phyloP scores from a whole-genome alignment of 2,113 vertebrate genomes.

The Heliornis fulica region DNA sequence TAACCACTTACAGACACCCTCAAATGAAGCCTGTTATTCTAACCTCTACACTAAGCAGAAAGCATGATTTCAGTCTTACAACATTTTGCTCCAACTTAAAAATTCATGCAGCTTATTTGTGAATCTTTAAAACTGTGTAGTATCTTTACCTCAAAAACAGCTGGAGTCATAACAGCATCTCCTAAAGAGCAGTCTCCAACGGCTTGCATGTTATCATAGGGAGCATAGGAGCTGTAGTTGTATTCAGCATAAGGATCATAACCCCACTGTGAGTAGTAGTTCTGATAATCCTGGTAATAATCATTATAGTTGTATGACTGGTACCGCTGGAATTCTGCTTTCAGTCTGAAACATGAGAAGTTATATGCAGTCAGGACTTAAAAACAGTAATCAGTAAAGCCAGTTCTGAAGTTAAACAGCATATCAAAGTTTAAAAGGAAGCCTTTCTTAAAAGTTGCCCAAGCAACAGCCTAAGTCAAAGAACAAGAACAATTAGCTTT shows the following conservation, averaged over 20 bases:
- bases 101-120: background rate
- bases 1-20: background rate
- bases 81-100: background rate
- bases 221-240: slow-evolving; percentile 43
- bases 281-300: slow-evolving; percentile 78
- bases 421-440: background rate
- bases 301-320: slow-evolving; percentile 74
- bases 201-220: slow-evolving; percentile 46
- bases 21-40: background rate
- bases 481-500: no score
- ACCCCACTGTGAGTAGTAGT: slow-evolving; percentile 81
- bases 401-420: background rate
- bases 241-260: slow-evolving; percentile 58
- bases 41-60: background rate
- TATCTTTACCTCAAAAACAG: slow-evolving; percentile 62
- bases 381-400: background rate
- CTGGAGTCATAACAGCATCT: slow-evolving; percentile 41
- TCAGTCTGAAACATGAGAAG: slow-evolving; percentile 76
- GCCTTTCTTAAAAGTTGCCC: background rate
- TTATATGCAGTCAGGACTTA: background rate
- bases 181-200: slow-evolving; percentile 39
- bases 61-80: background rate
- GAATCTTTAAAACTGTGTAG: background rate
- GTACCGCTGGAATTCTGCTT: slow-evolving; percentile 75
- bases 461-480: background rate